These are phyloP conservation scores for Eleginops maclovinus DNA, from an alignment of 2,113 vertebrate genomes.

Conservation along the genomic window DNA sequence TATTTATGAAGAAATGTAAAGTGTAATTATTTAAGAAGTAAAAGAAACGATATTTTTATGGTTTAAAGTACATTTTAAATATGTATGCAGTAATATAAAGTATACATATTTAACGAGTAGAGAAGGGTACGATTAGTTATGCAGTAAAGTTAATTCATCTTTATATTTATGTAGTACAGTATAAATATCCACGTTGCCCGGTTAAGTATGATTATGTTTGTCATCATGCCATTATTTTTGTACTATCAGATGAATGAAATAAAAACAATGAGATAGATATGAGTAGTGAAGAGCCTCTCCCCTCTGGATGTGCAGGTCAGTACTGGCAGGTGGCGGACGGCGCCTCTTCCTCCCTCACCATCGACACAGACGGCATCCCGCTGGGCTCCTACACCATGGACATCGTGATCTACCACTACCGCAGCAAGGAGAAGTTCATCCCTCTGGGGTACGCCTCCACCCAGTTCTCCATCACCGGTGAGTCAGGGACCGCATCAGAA, in stretches of 20 bases:
- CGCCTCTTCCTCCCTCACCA: constrained; percentile 86
- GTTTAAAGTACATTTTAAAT: too few relatives aligned
- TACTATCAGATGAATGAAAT: too few relatives aligned
- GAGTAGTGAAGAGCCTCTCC: too few relatives aligned
- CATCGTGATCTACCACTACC: constrained; percentile 92
- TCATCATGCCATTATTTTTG: too few relatives aligned
- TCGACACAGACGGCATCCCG: constrained; percentile 84
- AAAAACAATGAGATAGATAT: not conserved
- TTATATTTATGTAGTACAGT: too few relatives aligned
- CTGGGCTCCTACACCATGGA: constrained; percentile 92
- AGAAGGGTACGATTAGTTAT: too few relatives aligned
- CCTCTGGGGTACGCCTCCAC: constrained; percentile 88
- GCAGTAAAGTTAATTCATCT: too few relatives aligned
- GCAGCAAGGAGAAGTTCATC: constrained; percentile 89
- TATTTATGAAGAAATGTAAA: not conserved
- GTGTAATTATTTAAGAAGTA: not conserved
- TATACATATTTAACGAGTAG: too few relatives aligned
- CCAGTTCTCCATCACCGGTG: constrained; percentile 91
- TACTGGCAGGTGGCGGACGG: constrained; percentile 95
- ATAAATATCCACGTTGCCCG: too few relatives aligned
- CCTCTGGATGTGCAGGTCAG: constrained; percentile 78
- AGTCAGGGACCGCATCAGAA: not conserved
- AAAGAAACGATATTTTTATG: too few relatives aligned
- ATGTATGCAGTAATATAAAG: too few relatives aligned
- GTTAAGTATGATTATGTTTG: too few relatives aligned